Percentiles rank a stretch among this genome's conserved stretches.
Conservation (phyloP, 2,797 vertebrate genomes). For the Siniperca obscura region DNA sequence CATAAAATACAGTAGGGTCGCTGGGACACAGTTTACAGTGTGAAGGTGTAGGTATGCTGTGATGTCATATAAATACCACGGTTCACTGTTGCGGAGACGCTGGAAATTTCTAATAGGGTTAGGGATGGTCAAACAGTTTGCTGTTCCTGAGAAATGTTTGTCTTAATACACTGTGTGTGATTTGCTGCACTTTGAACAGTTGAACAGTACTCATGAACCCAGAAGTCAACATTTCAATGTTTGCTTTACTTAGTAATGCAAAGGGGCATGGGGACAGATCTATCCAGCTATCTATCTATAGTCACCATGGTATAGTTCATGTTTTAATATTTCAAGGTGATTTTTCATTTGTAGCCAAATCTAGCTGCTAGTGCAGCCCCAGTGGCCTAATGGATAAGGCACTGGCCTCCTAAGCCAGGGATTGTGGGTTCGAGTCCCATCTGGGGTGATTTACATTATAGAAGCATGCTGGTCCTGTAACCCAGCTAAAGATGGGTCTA, state of each 20-base stretch:
- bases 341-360: background rate
- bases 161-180: background rate
- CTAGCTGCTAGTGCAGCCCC: conserved; percentile 15
- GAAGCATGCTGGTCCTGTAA: no score
- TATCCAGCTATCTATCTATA: no score
- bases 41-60: background rate
- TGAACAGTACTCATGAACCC: background rate
- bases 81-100: background rate
- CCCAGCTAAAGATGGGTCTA: no score
- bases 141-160: conserved; percentile 16
- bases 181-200: conserved; percentile 56
- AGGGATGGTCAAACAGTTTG: background rate
- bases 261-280: background rate
- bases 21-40: background rate
- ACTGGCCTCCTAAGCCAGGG: conserved; percentile 81
- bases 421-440: conserved; percentile 81
- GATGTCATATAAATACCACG: background rate
- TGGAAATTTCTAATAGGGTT: background rate
- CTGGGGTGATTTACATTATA: conserved; percentile 56
- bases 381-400: conserved; percentile 82
- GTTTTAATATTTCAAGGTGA: background rate
- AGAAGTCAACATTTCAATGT: conserved; percentile 40
- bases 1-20: background rate
- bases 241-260: background rate
- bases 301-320: background rate